A percentile compares a stretch with the other conserved stretches of the same genome.
phyloP scores from a whole-genome alignment of 2,113 vertebrate genomes.

The Limnothrissa miodon region DNA sequence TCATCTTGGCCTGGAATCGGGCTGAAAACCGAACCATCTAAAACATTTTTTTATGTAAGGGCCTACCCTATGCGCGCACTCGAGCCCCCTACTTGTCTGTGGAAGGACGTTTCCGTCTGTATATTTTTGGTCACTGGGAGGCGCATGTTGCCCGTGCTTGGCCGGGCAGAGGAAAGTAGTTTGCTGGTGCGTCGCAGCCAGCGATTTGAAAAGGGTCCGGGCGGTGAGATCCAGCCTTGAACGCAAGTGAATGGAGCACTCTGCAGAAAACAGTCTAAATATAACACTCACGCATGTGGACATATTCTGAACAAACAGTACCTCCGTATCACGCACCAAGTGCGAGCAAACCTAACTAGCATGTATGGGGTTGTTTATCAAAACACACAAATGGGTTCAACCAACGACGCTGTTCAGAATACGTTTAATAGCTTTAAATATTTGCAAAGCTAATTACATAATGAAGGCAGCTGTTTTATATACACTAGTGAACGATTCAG shows the following conservation, averaged over 20 bases:
- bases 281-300: not conserved
- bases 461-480: not conserved
- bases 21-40: not conserved
- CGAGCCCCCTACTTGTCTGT: not conserved
- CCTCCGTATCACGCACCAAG: not conserved
- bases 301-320: not conserved
- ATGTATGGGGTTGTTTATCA: not conserved
- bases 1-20: no score
- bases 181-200: constrained; percentile 16
- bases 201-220: constrained; percentile 5
- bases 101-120: not conserved
- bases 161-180: not conserved
- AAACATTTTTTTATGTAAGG: not conserved
- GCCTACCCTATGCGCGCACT: not conserved
- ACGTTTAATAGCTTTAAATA: not conserved
- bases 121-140: constrained; percentile 69
- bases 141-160: constrained; percentile 70
- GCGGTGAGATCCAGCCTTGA: not conserved
- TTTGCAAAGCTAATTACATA: not conserved
- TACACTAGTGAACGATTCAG: not conserved
- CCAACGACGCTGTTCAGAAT: not conserved
- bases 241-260: not conserved
- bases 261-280: not conserved
- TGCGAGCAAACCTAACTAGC: not conserved
- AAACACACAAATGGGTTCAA: not conserved